Conservation (phyloP, 2,888 invertebrate species). For the Corbicula japonica region DNA sequence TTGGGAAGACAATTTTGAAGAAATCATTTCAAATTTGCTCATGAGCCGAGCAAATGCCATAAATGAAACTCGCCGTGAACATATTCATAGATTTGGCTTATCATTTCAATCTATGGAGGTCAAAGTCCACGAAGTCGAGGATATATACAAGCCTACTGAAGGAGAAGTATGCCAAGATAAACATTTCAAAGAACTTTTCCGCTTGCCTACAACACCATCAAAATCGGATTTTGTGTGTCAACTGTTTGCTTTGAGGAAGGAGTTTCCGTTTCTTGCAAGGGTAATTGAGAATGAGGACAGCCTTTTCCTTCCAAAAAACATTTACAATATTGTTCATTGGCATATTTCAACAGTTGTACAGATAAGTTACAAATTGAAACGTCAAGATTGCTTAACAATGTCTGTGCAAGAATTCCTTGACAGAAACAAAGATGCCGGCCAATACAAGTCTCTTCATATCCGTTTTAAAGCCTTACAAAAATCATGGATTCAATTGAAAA, state of each 20-base stretch:
- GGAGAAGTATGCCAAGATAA: neutral
- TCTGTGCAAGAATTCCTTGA: conserved; percentile 49
- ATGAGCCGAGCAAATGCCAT: neutral
- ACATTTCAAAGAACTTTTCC: conserved; percentile 7
- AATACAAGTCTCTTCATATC: neutral
- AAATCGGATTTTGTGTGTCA: conserved; percentile 28
- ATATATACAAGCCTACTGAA: neutral
- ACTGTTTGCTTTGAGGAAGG: neutral
- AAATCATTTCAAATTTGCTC: neutral
- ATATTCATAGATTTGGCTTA: conserved; percentile 3
- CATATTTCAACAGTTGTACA: conserved; percentile 55
- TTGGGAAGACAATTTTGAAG: conserved; percentile 31
- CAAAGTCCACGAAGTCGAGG: conserved; percentile 13
- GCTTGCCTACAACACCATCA: conserved; percentile 11
- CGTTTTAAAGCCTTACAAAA: conserved; percentile 26
- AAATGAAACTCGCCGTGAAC: neutral
- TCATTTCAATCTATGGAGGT: conserved; percentile 13
- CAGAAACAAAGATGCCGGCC: neutral
- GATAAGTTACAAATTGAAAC: conserved; percentile 62
- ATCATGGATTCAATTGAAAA: conserved; percentile 23
- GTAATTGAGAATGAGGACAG: conserved; percentile 19
- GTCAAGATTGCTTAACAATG: conserved; percentile 54
- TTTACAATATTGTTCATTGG: conserved; percentile 65
- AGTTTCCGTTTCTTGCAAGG: conserved; percentile 12
- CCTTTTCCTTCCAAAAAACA: conserved; percentile 48